Evolutionary conservation across 1,140 invertebrate genomes (phyloP).

Genomic region (Chironomus tepperi): DNA sequence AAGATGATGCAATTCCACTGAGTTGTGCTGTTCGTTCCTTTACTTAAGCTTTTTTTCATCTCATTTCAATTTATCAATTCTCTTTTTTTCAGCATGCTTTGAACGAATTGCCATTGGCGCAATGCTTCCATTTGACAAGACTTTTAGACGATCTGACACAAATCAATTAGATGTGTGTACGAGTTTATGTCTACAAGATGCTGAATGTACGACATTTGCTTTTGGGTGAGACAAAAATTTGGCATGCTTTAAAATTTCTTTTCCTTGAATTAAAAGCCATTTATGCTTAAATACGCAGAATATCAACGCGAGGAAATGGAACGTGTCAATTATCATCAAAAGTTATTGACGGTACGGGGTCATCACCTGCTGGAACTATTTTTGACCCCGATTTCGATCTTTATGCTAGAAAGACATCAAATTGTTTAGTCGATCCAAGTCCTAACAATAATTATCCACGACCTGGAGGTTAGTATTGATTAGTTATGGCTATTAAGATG

Average conservation of each 20-base stretch:
- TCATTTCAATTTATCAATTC: not conserved
- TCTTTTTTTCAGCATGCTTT: conserved; percentile 35
- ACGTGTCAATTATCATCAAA: conserved; percentile 47
- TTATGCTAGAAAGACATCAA: conserved; percentile 45
- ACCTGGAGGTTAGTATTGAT: not conserved
- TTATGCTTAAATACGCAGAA: conserved; percentile 37
- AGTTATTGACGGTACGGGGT: conserved; percentile 39
- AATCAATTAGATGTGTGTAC: conserved; percentile 39
- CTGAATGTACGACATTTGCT: conserved; percentile 38
- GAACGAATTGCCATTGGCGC: conserved; percentile 39
- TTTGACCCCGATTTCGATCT: conserved; percentile 52
- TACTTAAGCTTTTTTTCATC: not conserved
- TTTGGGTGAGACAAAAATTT: conserved; percentile 34
- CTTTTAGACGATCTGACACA: conserved; percentile 40
- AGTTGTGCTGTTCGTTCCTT: not conserved
- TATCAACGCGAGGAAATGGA: conserved; percentile 51
- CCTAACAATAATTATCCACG: not conserved
- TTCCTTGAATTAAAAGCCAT: not conserved
- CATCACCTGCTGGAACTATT: conserved; percentile 39
- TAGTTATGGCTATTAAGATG: not conserved
- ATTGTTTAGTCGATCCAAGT: conserved; percentile 35
- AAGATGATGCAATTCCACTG: conserved; percentile 4
- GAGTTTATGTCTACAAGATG: conserved; percentile 37
- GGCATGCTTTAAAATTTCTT: not conserved
- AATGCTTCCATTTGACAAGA: conserved; percentile 40